Percentiles rank a stretch among this genome's conserved stretches.
Conservation (phyloP, 2,797 vertebrate species). For the Numenius phaeopus region DNA sequence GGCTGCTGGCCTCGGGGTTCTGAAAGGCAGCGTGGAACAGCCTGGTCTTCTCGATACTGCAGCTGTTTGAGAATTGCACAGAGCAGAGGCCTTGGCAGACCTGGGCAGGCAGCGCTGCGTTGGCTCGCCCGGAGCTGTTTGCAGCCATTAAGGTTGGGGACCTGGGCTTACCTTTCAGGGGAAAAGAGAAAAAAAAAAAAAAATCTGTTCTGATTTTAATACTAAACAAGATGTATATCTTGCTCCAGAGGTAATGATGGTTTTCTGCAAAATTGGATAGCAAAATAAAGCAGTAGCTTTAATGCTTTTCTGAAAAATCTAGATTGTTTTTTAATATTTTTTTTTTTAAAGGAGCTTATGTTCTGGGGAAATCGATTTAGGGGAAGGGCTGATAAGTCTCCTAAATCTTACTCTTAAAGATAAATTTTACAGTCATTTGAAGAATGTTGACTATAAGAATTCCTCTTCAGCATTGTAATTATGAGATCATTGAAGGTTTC, state of each 20-base stretch:
- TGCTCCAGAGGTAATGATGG: neutral
- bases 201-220: neutral
- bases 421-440: neutral
- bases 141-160: neutral
- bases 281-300: neutral
- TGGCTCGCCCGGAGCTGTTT: neutral
- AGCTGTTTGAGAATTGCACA: neutral
- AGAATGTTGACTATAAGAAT: conserved; percentile 9
- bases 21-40: neutral
- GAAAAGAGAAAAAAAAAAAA: neutral
- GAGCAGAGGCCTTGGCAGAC: conserved; percentile 36
- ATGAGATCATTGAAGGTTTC: neutral
- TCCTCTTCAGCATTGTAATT: neutral
- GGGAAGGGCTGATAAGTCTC: neutral
- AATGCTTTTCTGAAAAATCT: conserved; percentile 18
- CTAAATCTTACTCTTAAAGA: neutral
- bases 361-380: neutral
- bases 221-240: neutral
- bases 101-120: neutral
- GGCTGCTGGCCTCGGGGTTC: neutral
- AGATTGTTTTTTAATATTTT: neutral
- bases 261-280: conserved; percentile 21
- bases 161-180: neutral
- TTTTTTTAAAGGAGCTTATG: neutral
- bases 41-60: neutral